A percentile compares a stretch with the other conserved stretches of the same genome.
Conservation (phyloP, 2,888 invertebrate species). For the Leptopilina myrica region DNA sequence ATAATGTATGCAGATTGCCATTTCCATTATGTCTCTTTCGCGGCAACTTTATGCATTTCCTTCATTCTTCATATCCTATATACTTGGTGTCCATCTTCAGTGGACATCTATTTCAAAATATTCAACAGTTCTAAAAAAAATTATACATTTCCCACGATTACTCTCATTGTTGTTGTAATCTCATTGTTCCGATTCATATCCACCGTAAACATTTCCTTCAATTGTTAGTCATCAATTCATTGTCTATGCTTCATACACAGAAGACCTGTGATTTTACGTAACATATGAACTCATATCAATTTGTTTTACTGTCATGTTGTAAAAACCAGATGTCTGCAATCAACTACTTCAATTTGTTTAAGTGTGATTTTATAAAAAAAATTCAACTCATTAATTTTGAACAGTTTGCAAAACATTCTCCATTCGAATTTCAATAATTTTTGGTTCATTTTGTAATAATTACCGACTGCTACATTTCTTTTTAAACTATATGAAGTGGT, state of each 20-base stretch:
- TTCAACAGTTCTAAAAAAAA: not conserved
- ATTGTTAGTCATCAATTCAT: slow-evolving; percentile 4
- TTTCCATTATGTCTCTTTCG: slow-evolving; percentile 71
- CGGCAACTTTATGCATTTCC: slow-evolving; percentile 50
- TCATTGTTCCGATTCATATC: not conserved
- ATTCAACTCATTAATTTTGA: no score
- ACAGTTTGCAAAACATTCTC: no score
- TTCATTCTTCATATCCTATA: slow-evolving; percentile 19
- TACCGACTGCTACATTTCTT: no score
- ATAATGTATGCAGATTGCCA: slow-evolving; percentile 74
- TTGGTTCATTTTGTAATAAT: no score
- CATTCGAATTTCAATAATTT: no score
- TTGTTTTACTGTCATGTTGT: not conserved
- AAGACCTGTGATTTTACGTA: not conserved
- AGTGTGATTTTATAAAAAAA: no score
- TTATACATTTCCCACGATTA: not conserved
- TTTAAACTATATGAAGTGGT: not conserved
- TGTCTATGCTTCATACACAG: not conserved
- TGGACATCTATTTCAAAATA: slow-evolving; percentile 25
- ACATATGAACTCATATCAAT: slow-evolving; percentile 3
- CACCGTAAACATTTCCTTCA: not conserved
- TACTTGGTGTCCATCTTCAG: slow-evolving; percentile 17
- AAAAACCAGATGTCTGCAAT: not conserved
- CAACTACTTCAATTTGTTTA: no score
- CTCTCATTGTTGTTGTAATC: not conserved